These are phyloP conservation scores for Porites cylindrica DNA, from an alignment of 92 coral and sea anemone genomes.

Conservation along the genomic window DNA sequence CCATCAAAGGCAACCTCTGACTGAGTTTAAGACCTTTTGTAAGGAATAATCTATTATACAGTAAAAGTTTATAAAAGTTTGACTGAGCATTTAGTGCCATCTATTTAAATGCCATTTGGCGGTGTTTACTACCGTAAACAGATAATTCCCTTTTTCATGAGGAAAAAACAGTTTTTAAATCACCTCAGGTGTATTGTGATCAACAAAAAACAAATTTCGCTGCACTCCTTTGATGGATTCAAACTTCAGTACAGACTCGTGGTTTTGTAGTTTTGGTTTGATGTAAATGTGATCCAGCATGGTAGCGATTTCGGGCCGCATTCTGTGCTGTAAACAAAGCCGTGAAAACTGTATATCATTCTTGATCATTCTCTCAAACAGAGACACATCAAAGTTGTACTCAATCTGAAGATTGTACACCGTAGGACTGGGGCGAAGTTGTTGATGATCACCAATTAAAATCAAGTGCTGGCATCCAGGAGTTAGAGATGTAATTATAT, in stretches of 20 bases:
- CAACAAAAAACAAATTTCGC: constrained; percentile 75
- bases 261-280: constrained; percentile 73
- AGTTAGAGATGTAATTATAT: constrained; percentile 59
- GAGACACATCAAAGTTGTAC: constrained; percentile 55
- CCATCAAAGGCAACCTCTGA: too few species aligned
- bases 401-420: constrained; percentile 46
- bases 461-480: constrained; percentile 60
- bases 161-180: too few species aligned
- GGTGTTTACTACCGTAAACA: too few species aligned
- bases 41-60: too few species aligned
- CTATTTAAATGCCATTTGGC: too few species aligned
- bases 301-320: constrained; percentile 91
- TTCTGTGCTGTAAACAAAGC: constrained; percentile 81
- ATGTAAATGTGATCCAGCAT: constrained; percentile 80
- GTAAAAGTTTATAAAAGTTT: too few species aligned
- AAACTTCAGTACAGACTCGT: constrained; percentile 82
- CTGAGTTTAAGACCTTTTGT: too few species aligned
- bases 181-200: constrained; percentile 78
- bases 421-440: constrained; percentile 60
- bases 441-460: constrained; percentile 70
- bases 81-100: too few species aligned
- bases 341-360: constrained; percentile 72
- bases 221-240: constrained; percentile 77
- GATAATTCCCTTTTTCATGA: too few species aligned
- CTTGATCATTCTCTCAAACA: constrained; percentile 63